Conservation (phyloP, 2,888 invertebrate species). For the Andrena marginata region DNA sequence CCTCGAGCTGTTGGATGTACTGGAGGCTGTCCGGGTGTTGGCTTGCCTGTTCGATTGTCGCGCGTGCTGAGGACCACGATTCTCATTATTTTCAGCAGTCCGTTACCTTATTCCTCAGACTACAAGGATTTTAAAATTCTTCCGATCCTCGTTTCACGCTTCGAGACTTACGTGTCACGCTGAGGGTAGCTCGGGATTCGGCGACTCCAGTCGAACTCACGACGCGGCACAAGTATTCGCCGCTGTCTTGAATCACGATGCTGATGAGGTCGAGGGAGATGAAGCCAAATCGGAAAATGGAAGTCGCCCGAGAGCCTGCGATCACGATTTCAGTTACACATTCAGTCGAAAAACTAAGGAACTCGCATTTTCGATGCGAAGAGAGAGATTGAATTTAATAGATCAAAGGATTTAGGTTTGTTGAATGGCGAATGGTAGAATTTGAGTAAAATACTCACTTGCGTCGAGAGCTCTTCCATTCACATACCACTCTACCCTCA, state of each 20-base stretch:
- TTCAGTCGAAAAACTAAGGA: not conserved
- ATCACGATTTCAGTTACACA: constrained; percentile 4
- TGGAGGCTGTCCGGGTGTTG: constrained; percentile 97
- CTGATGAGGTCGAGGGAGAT: constrained; percentile 97
- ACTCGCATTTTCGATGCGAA: not conserved
- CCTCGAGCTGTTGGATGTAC: constrained; percentile 95
- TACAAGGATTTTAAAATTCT: not conserved
- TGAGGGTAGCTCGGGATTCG: constrained; percentile 93
- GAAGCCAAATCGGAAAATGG: constrained; percentile 98
- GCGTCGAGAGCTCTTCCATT: constrained; percentile 96
- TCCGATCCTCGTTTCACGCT: not conserved
- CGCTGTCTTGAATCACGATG: constrained; percentile 94
- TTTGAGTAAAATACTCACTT: constrained; percentile 88
- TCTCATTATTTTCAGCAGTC: not conserved
- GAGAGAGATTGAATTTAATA: not conserved
- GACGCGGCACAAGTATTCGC: constrained; percentile 96
- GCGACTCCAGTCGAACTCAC: constrained; percentile 94
- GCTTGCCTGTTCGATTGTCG: constrained; percentile 94
- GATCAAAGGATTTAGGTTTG: too few species aligned
- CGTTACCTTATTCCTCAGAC: too few species aligned
- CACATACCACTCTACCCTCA: constrained; percentile 98
- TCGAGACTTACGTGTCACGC: constrained; percentile 87
- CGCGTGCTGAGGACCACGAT: constrained; percentile 87
- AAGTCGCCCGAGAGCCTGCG: constrained; percentile 96
- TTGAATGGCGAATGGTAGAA: not conserved